These are phyloP conservation scores for Heliconius hermathena DNA, from an alignment of 1,140 invertebrate genomes.

Conservation along the genomic window DNA sequence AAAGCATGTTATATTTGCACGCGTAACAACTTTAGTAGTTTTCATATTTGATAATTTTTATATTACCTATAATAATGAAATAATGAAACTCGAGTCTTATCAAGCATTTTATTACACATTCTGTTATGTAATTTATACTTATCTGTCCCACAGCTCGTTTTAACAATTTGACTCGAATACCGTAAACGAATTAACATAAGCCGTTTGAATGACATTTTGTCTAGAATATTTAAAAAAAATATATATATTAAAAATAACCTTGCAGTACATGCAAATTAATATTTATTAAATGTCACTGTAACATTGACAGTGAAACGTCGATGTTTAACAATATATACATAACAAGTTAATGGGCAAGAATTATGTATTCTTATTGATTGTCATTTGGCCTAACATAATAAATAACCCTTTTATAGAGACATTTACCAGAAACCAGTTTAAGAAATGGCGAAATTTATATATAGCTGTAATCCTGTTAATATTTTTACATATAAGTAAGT, in stretches of 20 bases:
- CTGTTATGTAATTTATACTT: neutral
- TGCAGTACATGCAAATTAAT: neutral
- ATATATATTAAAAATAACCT: neutral
- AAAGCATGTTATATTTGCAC: slow-evolving; percentile 30
- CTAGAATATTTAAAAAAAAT: neutral
- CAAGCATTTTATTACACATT: slow-evolving; percentile 6
- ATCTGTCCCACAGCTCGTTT: neutral
- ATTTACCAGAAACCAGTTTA: neutral
- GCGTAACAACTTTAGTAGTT: slow-evolving; percentile 18
- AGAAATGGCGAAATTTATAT: slow-evolving; percentile 1
- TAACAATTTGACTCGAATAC: neutral
- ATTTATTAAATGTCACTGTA: neutral
- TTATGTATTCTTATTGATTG: neutral
- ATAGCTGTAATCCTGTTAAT: slow-evolving; percentile 27
- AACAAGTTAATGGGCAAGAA: no score
- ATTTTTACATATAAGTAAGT: slow-evolving; percentile 19
- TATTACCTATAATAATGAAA: slow-evolving; percentile 16
- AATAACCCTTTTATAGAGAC: neutral
- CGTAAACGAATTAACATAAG: slow-evolving; percentile 6
- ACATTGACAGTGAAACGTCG: neutral
- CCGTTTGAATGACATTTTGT: neutral
- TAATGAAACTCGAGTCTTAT: slow-evolving; percentile 20
- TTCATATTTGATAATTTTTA: slow-evolving; percentile 24
- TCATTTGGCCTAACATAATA: neutral
- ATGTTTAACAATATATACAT: neutral